Base-by-base conservation (phyloP, 2,113 vertebrate genomes). In the Thermophis baileyi region DNA sequence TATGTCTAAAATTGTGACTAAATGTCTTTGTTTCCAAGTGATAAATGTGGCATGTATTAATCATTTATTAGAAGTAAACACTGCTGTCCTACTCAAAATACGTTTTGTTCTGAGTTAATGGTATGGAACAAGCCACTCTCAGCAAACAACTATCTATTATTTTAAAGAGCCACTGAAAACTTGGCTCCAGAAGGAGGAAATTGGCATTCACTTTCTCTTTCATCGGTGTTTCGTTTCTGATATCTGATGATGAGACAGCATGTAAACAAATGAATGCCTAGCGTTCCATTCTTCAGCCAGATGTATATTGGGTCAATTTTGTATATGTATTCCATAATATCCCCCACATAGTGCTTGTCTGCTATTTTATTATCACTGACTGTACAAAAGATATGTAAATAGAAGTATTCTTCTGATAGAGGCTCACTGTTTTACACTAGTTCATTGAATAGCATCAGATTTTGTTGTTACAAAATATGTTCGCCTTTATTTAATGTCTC, bases 21-120 rank as follows among this genome's bases (percentile, higher is more conserved):
- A 95, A 96, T 74, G 96, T 97, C 97, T 98, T 98, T 98, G 98
- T 97, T 97, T 97, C 91, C 88, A 60, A 95, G 95, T 98, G 97
- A 97, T 97, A 97, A 97, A 98, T 97, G 97, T 94, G 95, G 94
- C 89, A 91, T 97, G 95, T 97, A 97, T 98, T 97, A 97, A 97
- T 97, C 97, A 97, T 96, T 97, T 96, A 97, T 97, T 97, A 98
- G 97, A 97, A 98, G 97, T 98, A 98, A 98, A 98, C 97, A 98
- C 96, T 95, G 95, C 97, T 97, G 97, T 97, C 97, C 96, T 96
- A 96, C 97, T 98, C 97, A 98, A 98, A 98, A 97, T 97, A 97
- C 97, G 97, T 98, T 98, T 98, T 98, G 97, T 98, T 98, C 97
- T 94, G 97, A 97, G 97, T 97, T 98, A 98, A 98, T 98, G 98